Percentiles rank a stretch among this genome's conserved stretches.
Evolutionary conservation across 2,113 vertebrate genomes (phyloP).

Genomic region (Megaceryle maxima): DNA sequence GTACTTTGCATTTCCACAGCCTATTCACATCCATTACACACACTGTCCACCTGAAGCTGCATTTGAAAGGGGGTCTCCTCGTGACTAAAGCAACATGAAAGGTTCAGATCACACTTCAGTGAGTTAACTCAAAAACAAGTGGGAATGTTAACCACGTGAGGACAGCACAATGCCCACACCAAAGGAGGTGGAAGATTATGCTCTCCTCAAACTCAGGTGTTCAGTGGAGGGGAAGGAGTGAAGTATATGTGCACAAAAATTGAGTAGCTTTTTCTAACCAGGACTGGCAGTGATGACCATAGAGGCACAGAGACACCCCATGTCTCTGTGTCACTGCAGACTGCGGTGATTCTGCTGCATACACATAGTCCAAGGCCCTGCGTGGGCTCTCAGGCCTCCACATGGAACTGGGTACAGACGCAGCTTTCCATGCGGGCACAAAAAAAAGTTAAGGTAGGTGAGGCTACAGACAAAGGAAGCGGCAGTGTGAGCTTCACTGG

Average conservation of each 20-base stretch:
- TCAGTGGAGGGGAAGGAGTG: neutral
- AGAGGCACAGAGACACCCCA: neutral
- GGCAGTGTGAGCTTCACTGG: neutral
- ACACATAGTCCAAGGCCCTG: neutral
- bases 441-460: neutral
- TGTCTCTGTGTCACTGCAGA: fast-evolving
- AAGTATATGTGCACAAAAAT: neutral
- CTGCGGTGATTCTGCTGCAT: neutral
- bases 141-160: neutral
- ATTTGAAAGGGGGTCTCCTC: neutral
- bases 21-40: neutral
- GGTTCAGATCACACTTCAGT: neutral
- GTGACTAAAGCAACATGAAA: neutral
- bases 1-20: neutral
- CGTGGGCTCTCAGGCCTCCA: neutral
- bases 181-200: neutral
- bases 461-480: neutral
- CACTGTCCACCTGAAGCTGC: neutral
- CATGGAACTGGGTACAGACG: neutral
- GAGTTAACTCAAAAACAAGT: neutral
- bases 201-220: neutral
- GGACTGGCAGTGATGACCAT: neutral
- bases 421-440: neutral
- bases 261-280: neutral
- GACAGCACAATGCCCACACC: neutral